Percentiles rank a stretch among this genome's conserved stretches.
These are phyloP conservation scores for Montipora sp. DNA, from an alignment of 64 coral and sea anemone species.

Conservation along the genomic window DNA sequence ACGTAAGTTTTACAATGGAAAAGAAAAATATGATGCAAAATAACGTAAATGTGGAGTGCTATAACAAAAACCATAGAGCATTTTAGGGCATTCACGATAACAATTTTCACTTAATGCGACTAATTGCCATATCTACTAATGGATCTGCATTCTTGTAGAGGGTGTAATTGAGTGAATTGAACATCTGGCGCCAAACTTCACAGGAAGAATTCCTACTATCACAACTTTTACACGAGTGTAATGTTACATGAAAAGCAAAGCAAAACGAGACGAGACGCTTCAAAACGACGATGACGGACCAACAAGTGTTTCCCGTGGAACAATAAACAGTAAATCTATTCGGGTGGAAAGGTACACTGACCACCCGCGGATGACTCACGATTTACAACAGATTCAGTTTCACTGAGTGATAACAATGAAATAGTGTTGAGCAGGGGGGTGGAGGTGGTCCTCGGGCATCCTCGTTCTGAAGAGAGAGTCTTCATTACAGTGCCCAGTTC, in stretches of 20 bases:
- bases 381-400: neutral
- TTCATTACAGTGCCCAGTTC: too few species aligned
- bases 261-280: neutral
- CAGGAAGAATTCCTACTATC: neutral
- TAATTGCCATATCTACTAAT: neutral
- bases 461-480: too few species aligned
- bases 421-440: neutral
- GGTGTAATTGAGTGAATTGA: neutral
- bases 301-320: neutral
- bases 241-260: neutral
- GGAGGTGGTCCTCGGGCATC: too few species aligned
- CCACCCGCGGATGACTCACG: neutral
- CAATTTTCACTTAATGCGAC: neutral
- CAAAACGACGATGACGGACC: neutral
- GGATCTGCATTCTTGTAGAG: constrained; percentile 22
- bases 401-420: neutral
- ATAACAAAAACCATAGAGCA: neutral
- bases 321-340: neutral
- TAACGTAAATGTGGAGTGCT: neutral
- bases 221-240: neutral
- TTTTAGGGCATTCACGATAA: neutral
- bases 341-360: neutral
- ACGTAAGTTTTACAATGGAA: neutral
- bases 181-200: neutral
- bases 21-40: neutral